phyloP scores from a whole-genome alignment of 2,113 vertebrate genomes.

The Casuarius casuarius region DNA sequence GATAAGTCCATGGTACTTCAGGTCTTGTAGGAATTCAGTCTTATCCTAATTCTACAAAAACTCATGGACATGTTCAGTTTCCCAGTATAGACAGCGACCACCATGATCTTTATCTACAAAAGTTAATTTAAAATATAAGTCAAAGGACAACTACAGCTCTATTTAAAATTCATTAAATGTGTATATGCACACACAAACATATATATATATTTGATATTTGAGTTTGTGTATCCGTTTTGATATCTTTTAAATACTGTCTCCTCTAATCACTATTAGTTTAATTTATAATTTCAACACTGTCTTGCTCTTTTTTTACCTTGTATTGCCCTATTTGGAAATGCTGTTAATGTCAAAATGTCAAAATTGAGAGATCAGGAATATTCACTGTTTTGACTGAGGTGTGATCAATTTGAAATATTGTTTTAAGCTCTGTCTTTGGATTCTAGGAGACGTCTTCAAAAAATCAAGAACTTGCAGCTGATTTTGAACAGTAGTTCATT shows the following conservation, averaged over 20 bases:
- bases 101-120: background rate
- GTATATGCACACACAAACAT: accelerated
- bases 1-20: too few relatives aligned
- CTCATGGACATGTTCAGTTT: background rate
- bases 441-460: background rate
- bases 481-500: background rate
- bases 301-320: background rate
- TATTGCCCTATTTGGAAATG: background rate
- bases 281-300: background rate
- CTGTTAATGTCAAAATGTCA: background rate
- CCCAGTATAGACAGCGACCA: background rate
- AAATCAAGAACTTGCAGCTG: background rate
- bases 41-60: background rate
- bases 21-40: background rate
- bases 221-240: background rate
- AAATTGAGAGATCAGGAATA: background rate
- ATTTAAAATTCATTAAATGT: too few relatives aligned
- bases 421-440: background rate
- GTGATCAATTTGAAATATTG: background rate
- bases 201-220: background rate
- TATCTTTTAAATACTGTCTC: background rate
- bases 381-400: too few relatives aligned
- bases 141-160: too few relatives aligned
- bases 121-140: background rate
- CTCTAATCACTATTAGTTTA: background rate